These are phyloP conservation scores for Ophion costatus DNA, from an alignment of 2,888 invertebrate species.

Conservation along the genomic window DNA sequence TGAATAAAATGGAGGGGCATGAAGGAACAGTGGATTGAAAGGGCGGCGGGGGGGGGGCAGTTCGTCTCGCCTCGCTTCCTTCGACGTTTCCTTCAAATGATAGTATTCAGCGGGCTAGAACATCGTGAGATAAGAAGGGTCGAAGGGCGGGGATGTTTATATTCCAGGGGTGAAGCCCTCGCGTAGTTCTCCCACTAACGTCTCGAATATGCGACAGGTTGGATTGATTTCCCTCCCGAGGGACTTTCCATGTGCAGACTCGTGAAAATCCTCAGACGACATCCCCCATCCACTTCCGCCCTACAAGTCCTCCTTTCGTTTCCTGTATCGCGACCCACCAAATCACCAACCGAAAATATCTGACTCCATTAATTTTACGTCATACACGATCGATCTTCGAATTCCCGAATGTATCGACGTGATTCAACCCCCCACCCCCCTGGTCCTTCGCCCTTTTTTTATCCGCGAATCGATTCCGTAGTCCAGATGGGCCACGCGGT, in stretches of 20 bases:
- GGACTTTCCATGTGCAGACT: slow-evolving; percentile 46
- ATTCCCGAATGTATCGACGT: neutral
- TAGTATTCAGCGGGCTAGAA: slow-evolving; percentile 63
- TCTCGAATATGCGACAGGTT: slow-evolving; percentile 35
- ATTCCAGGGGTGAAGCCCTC: neutral
- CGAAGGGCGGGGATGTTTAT: neutral
- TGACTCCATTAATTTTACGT: slow-evolving; percentile 16
- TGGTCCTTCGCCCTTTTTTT: neutral
- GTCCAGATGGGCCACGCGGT: neutral
- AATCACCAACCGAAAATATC: neutral
- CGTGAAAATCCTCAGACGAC: slow-evolving; percentile 51
- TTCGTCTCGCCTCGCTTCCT: slow-evolving; percentile 56
- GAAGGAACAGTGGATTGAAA: neutral
- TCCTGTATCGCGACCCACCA: neutral
- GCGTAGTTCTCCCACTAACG: slow-evolving; percentile 28
- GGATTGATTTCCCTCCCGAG: slow-evolving; percentile 58
- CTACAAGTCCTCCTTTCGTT: neutral
- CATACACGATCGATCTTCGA: slow-evolving; percentile 6
- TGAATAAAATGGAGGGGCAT: neutral
- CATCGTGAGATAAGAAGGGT: slow-evolving; percentile 60
- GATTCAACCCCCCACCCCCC: no score
- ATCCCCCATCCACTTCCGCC: neutral
- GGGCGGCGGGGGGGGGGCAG: slow-evolving; percentile 10
- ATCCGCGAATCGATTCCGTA: neutral
- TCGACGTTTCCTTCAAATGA: slow-evolving; percentile 58